Percentiles rank a stretch among this genome's conserved stretches.
Conservation (phyloP, 2,113 vertebrate species). For the Naja naja region DNA sequence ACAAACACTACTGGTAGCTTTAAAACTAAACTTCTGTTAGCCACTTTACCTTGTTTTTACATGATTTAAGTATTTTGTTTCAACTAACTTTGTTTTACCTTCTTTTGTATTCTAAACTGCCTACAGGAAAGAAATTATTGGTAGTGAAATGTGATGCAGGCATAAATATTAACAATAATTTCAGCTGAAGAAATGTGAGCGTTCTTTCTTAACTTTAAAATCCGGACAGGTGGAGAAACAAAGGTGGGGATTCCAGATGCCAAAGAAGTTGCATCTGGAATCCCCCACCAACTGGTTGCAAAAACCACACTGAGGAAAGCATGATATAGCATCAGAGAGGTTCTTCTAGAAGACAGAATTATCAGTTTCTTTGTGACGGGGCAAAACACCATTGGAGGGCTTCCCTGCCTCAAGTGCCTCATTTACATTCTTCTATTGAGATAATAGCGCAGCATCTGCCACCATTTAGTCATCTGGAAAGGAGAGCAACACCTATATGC, state of each 20-base stretch:
- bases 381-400: constrained; percentile 38
- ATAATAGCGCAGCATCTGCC: constrained; percentile 50
- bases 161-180: neutral
- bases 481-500: constrained; percentile 34
- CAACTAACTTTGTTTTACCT: neutral
- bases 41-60: neutral
- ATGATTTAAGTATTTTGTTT: neutral
- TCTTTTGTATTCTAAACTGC: neutral
- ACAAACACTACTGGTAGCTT: neutral
- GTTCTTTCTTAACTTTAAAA: neutral
- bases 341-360: constrained; percentile 15
- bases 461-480: constrained; percentile 49
- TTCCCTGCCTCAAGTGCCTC: constrained; percentile 25
- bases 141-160: neutral
- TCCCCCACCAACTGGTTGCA: neutral
- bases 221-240: neutral
- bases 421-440: constrained; percentile 34
- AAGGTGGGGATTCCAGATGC: too few relatives aligned
- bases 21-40: neutral
- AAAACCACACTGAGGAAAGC: fast-evolving
- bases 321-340: neutral
- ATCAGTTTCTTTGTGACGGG: constrained; percentile 26
- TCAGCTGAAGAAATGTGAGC: neutral
- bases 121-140: neutral
- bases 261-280: neutral